phyloP scores from a whole-genome alignment of 92 coral and sea anemone genomes.

The Zoanthus sociatus region DNA sequence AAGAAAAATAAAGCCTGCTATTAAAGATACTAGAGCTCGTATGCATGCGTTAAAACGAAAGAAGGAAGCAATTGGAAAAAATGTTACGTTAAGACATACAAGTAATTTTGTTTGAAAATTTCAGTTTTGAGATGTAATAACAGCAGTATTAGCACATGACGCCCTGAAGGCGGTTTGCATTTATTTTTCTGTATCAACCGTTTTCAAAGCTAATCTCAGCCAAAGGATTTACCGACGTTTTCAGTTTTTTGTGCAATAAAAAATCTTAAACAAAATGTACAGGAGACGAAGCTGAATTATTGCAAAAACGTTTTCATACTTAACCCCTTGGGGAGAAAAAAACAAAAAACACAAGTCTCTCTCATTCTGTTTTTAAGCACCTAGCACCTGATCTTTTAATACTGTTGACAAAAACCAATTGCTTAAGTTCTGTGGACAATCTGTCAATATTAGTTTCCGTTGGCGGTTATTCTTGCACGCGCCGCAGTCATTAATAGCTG shows the following conservation, averaged over 20 bases:
- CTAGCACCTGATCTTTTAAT: background rate
- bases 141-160: no score
- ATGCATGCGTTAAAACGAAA: no score
- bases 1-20: no score
- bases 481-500: background rate
- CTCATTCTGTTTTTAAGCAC: background rate
- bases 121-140: no score
- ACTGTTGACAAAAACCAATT: background rate
- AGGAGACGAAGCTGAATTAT: background rate
- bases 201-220: background rate
- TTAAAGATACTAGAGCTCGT: no score
- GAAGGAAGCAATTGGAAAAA: no score
- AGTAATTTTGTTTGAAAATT: no score
- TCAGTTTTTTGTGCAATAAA: background rate
- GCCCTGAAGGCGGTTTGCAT: no score
- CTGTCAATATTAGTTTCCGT: conserved; percentile 1
- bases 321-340: background rate
- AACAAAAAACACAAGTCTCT: background rate
- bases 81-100: no score
- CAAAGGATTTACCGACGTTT: background rate
- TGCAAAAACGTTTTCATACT: background rate
- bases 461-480: conserved; percentile 22
- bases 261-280: background rate
- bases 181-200: no score
- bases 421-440: background rate